phyloP scores from a whole-genome alignment of 2,888 invertebrate genomes.

The Drosophila kanekoi region DNA sequence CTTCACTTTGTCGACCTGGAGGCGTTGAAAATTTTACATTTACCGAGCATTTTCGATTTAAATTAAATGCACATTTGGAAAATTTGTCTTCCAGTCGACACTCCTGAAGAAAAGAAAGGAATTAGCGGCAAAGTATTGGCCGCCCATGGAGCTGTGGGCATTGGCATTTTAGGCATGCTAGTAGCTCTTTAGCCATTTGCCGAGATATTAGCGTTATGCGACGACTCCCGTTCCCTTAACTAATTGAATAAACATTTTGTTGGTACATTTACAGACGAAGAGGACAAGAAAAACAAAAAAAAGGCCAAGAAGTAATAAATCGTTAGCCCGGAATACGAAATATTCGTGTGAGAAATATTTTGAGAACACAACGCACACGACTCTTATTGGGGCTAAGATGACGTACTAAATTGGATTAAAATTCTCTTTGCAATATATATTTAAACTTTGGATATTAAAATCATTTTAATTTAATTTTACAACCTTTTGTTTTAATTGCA shows the following conservation, averaged over 20 bases:
- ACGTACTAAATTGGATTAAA: no score
- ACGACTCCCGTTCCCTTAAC: background rate
- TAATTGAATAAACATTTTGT: slow-evolving; percentile 1
- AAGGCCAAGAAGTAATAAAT: slow-evolving; percentile 6
- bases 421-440: no score
- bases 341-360: no score
- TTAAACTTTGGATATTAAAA: no score
- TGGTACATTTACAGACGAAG: slow-evolving; percentile 1
- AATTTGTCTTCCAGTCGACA: slow-evolving; percentile 49
- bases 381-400: background rate
- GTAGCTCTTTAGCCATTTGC: background rate
- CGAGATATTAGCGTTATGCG: background rate
- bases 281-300: background rate
- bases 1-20: slow-evolving; percentile 43
- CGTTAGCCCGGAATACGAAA: no score
- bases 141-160: slow-evolving; percentile 2
- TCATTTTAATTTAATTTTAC: no score
- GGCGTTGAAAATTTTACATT: slow-evolving; percentile 50
- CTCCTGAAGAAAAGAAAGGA: background rate
- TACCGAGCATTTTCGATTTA: background rate
- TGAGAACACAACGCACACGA: background rate
- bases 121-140: slow-evolving; percentile 9
- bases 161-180: slow-evolving; percentile 5
- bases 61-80: slow-evolving; percentile 14
- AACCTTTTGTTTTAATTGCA: background rate